Percentiles rank a stretch among this genome's conserved stretches.
phyloP scores from a whole-genome alignment of 2,888 invertebrate genomes.

The Platypus cylindrus region DNA sequence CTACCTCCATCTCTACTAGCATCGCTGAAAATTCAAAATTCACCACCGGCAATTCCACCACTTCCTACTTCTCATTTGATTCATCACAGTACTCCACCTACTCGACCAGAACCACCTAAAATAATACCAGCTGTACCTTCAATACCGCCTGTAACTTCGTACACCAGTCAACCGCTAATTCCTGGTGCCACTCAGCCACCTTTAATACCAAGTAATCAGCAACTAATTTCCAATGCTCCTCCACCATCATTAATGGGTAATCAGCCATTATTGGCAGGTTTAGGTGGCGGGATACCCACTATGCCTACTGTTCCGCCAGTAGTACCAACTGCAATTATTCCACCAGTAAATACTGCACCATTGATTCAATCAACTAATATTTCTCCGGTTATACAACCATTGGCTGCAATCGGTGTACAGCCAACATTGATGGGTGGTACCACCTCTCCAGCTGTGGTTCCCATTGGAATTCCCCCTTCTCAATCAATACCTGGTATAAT shows the following conservation, averaged over 20 bases:
- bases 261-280: slow-evolving; percentile 10
- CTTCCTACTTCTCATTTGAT: slow-evolving; percentile 27
- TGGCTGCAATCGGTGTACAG: slow-evolving; percentile 8
- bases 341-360: too few species aligned
- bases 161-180: slow-evolving; percentile 13
- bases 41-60: slow-evolving; percentile 28
- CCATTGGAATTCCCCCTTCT: too few species aligned
- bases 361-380: too few species aligned
- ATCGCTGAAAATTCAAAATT: slow-evolving; percentile 44
- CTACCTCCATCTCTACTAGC: slow-evolving; percentile 67
- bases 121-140: slow-evolving; percentile 32
- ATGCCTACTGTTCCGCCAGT: too few species aligned
- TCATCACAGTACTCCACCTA: slow-evolving; percentile 29
- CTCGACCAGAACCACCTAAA: slow-evolving; percentile 30
- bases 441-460: not conserved
- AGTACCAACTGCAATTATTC: too few species aligned
- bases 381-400: too few species aligned
- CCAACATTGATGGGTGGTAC: too few species aligned
- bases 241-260: not conserved
- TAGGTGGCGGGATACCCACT: too few species aligned
- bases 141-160: slow-evolving; percentile 4
- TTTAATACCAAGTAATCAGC: slow-evolving; percentile 7
- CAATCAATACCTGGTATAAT: not conserved
- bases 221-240: slow-evolving; percentile 10
- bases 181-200: slow-evolving; percentile 7